Evolutionary conservation across 2,888 invertebrate genomes (phyloP).

Genomic region (Lycocerus yunnanus): DNA sequence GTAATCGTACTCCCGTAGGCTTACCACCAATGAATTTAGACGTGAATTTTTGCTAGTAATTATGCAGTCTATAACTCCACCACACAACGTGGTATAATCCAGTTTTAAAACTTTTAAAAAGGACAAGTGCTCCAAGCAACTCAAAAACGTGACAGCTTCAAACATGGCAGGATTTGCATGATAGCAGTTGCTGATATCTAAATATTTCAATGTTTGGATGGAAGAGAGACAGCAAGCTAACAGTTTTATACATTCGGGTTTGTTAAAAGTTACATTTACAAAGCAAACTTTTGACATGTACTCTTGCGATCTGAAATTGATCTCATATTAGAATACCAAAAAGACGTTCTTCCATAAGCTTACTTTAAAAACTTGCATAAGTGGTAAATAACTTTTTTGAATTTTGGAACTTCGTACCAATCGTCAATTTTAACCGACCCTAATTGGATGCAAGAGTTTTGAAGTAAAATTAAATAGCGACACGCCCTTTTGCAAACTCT

Average conservation of each 20-base stretch:
- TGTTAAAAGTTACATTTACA: constrained; percentile 55
- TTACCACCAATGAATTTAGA: constrained; percentile 52
- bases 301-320: constrained; percentile 51
- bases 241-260: constrained; percentile 54
- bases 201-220: constrained; percentile 47
- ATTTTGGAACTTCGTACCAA: constrained; percentile 57
- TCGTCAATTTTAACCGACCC: constrained; percentile 54
- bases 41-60: constrained; percentile 50
- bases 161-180: constrained; percentile 52
- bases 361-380: constrained; percentile 48
- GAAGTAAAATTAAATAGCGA: constrained; percentile 45
- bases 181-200: constrained; percentile 56
- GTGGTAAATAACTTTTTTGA: constrained; percentile 50
- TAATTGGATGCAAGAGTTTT: constrained; percentile 51
- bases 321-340: not conserved
- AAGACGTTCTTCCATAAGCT: too few relatives aligned
- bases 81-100: constrained; percentile 57
- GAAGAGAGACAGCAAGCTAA: constrained; percentile 53
- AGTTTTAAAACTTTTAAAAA: constrained; percentile 52
- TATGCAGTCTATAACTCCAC: constrained; percentile 53
- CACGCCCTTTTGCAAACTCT: constrained; percentile 52
- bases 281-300: constrained; percentile 53
- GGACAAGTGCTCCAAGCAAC: constrained; percentile 50
- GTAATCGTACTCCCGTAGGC: constrained; percentile 54
- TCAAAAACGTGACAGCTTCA: constrained; percentile 39